Conservation (phyloP, 2,888 invertebrate species). For the Himalopsyche anomala region DNA sequence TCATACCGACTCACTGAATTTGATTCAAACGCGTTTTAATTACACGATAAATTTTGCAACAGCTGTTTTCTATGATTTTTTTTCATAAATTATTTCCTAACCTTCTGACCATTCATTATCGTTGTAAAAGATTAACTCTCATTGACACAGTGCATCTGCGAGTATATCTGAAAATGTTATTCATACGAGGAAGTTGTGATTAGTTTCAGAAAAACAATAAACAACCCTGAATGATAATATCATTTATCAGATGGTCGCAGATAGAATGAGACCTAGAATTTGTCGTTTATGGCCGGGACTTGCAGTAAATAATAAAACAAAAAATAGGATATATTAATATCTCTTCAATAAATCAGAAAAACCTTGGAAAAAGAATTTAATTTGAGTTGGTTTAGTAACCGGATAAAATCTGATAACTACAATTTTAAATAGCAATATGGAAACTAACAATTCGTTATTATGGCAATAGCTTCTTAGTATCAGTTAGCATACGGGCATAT, state of each 20-base stretch:
- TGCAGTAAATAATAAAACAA: background rate
- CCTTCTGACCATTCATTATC: background rate
- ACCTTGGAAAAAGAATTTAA: background rate
- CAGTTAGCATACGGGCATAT: background rate
- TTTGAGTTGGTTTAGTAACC: background rate
- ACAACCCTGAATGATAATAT: constrained; percentile 17
- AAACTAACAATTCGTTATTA: background rate
- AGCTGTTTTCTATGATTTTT: background rate
- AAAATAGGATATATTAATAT: background rate
- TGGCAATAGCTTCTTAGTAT: background rate
- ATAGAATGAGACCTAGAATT: background rate
- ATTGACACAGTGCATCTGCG: background rate
- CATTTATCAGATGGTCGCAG: constrained; percentile 30
- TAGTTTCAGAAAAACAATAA: background rate
- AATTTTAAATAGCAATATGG: background rate
- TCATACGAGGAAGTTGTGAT: background rate
- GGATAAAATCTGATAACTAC: too few relatives aligned
- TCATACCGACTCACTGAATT: too few relatives aligned
- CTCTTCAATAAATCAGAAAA: background rate
- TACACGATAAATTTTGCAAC: background rate
- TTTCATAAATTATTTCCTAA: background rate
- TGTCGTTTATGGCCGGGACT: background rate
- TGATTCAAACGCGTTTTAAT: too few relatives aligned
- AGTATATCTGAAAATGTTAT: background rate
- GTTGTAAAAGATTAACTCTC: background rate